Percentiles rank a stretch among this genome's conserved stretches.
These are phyloP conservation scores for Caradrina kadenii DNA, from an alignment of 2,888 invertebrate species.

Conservation along the genomic window DNA sequence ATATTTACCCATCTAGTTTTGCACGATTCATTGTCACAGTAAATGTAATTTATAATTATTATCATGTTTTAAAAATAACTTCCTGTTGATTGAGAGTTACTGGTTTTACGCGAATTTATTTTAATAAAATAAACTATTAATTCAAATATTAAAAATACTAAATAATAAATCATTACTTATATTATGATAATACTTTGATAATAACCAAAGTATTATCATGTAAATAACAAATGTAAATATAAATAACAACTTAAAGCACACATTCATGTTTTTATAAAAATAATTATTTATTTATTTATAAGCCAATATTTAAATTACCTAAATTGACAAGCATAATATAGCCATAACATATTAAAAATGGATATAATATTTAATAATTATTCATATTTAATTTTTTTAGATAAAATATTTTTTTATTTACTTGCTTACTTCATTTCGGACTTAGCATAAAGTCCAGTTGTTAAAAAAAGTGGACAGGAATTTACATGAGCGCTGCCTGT, in stretches of 20 bases:
- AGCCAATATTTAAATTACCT: constrained; percentile 18
- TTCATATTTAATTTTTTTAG: background rate
- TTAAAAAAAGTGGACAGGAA: too few relatives aligned
- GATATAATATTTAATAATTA: background rate
- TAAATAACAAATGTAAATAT: constrained; percentile 9
- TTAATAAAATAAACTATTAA: background rate
- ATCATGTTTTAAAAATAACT: background rate
- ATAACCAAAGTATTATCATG: background rate
- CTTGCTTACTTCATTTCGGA: too few relatives aligned
- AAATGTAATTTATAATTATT: too few relatives aligned
- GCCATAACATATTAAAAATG: constrained; percentile 2
- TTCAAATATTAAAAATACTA: background rate
- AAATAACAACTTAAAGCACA: constrained; percentile 8
- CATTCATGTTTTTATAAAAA: background rate
- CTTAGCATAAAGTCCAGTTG: too few relatives aligned
- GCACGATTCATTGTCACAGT: too few relatives aligned
- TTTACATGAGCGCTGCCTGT: too few relatives aligned
- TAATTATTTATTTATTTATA: background rate
- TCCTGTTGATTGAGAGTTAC: constrained; percentile 8
- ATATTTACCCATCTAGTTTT: too few relatives aligned
- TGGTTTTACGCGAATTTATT: constrained; percentile 32
- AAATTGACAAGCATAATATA: background rate
- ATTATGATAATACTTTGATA: too few relatives aligned
- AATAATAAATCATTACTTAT: too few relatives aligned
- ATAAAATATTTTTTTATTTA: background rate